Evolutionary conservation across 2,113 vertebrate species (phyloP), one percentile per base, ranked within the genome.

Genomic region (Aspidoscelis tigris): DNA sequence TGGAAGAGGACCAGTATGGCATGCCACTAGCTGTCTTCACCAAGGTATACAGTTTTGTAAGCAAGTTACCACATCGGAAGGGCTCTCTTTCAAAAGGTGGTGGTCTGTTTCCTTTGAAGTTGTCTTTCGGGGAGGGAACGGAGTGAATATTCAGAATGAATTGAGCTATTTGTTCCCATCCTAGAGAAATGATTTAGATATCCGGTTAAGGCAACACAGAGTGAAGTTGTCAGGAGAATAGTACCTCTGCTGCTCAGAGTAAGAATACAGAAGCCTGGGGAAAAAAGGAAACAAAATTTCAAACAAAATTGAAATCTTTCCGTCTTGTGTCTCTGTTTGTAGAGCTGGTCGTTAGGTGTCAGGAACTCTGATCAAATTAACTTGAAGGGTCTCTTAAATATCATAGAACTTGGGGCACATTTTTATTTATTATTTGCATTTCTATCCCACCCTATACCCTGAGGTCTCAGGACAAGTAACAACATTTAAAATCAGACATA

Each of bases 1-100:
- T 99, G 93, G 97, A 99, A 87, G 98, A 99, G 92, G 98, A 99
- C 84, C 98, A 96, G 87, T 98, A 97, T 4, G 98, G 98, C 69
- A 96, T 98, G 94, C 99, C 98, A 0, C 93, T 98, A 83, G 96
- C 98, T 87, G 93, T 99, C 90, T 99, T 99, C 92, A 99, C 98
- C 2, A 99, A 99, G 98, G 99, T 99, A 94, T 39, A 14, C n/a
- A 39, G 6, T 53, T 69, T 69, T 16, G 10, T 80, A 53, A 9
- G 72, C 71, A n/a, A 69, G 83, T 86, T 18, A 76, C 58, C 18
- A 44, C 26, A 6, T 55, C 20, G 1, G 66, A 50, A 21, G n/a
- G 53, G 3, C 3, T 12, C 16, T 39, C 21, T 80, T 53, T 53
- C n/a, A 84, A 68, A 88, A 81, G 53, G 39, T 83, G 72, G 66